Evolutionary conservation across 2,888 invertebrate species (phyloP).

Genomic region (Clistopyga incitator): DNA sequence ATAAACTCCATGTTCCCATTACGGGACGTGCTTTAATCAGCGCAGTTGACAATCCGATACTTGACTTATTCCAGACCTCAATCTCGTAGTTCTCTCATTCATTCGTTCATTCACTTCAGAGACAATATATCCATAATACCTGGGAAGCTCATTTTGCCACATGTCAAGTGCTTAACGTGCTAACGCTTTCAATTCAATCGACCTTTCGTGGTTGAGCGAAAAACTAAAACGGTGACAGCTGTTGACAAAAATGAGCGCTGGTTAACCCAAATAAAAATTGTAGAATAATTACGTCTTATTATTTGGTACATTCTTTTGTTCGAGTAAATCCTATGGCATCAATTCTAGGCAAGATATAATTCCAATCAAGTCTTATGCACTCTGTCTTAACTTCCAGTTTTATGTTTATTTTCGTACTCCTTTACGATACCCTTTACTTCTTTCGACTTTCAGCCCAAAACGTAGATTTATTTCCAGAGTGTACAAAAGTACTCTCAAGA

Average conservation of each 20-base stretch:
- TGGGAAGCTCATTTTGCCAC: neutral
- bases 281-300: too few relatives aligned
- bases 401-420: slow-evolving; percentile 12
- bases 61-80: slow-evolving; percentile 30
- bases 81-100: neutral
- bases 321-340: too few relatives aligned
- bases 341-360: too few relatives aligned
- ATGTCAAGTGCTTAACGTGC: neutral
- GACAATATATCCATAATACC: neutral
- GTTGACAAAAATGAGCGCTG: too few relatives aligned
- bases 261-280: too few relatives aligned
- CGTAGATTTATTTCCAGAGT: slow-evolving; percentile 27
- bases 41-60: slow-evolving; percentile 32
- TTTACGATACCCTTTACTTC: neutral
- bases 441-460: neutral
- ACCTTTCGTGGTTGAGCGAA: neutral
- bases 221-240: too few relatives aligned
- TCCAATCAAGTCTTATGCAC: too few relatives aligned
- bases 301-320: too few relatives aligned
- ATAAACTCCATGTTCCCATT: slow-evolving; percentile 55
- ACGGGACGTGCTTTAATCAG: slow-evolving; percentile 28
- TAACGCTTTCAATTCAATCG: neutral
- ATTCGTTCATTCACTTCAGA: neutral
- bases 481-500: slow-evolving; percentile 27
- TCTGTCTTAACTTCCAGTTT: neutral